These are phyloP conservation scores for Orcinus orca DNA, from an alignment of 2,113 vertebrate genomes.

Conservation along the genomic window DNA sequence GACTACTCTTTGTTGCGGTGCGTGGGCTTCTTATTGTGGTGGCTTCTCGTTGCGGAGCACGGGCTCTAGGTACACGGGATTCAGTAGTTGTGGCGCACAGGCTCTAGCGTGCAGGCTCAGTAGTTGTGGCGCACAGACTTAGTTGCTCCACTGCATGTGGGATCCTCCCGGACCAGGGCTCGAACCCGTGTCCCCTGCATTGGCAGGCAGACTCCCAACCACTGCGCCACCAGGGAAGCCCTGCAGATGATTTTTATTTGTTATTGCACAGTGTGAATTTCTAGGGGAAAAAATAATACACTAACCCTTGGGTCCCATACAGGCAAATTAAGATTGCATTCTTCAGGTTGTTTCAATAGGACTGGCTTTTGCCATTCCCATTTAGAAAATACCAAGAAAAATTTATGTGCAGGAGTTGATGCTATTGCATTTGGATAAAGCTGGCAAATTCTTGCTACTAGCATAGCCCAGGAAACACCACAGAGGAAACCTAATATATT, in stretches of 20 bases:
- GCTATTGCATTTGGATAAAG: slow-evolving; percentile 93
- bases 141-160: too few species aligned
- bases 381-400: slow-evolving; percentile 95
- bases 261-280: slow-evolving; percentile 83
- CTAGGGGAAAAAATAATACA: slow-evolving; percentile 86
- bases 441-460: slow-evolving; percentile 94
- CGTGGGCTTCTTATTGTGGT: too few species aligned
- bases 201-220: too few species aligned
- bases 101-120: too few species aligned
- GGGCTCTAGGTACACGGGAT: too few species aligned
- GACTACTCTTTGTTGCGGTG: too few species aligned
- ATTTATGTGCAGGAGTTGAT: slow-evolving; percentile 93
- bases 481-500: slow-evolving; percentile 94
- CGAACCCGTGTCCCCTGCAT: too few species aligned
- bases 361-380: slow-evolving; percentile 95
- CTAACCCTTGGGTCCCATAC: slow-evolving; percentile 94
- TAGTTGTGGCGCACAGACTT: too few species aligned
- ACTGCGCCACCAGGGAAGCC: too few species aligned
- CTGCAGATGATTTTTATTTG: slow-evolving; percentile 74
- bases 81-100: too few species aligned
- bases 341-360: slow-evolving; percentile 91
- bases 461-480: slow-evolving; percentile 94
- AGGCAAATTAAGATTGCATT: slow-evolving; percentile 92
- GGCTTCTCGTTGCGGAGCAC: too few species aligned
- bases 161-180: too few species aligned